These are phyloP conservation scores for Cariama cristata DNA, from an alignment of 2,113 vertebrate species.

Conservation along the genomic window DNA sequence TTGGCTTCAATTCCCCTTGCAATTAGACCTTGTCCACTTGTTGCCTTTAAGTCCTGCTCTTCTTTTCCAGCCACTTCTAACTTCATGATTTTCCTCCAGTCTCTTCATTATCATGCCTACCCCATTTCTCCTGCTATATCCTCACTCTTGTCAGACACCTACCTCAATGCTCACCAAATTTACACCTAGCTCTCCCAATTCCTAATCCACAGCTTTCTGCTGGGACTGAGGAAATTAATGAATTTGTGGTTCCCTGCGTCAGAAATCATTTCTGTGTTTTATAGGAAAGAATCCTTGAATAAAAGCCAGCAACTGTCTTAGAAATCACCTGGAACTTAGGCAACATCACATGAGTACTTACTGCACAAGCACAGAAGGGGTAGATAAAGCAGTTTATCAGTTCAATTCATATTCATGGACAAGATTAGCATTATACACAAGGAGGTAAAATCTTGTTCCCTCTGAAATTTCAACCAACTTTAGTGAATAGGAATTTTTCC, in stretches of 20 bases:
- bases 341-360: not conserved
- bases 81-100: not conserved
- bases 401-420: not conserved
- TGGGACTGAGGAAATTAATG: not conserved
- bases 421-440: not conserved
- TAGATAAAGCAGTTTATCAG: not conserved
- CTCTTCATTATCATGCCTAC: not conserved
- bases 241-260: not conserved
- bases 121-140: not conserved
- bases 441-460: not conserved
- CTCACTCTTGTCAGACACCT: rapidly evolving
- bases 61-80: not conserved
- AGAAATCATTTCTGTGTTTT: not conserved
- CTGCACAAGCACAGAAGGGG: not conserved
- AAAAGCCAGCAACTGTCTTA: not conserved
- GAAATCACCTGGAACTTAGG: not conserved
- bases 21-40: not conserved
- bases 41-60: not conserved
- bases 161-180: not conserved
- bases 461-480: not conserved
- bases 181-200: not conserved
- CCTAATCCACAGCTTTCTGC: not conserved
- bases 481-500: not conserved
- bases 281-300: not conserved
- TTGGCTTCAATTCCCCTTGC: not conserved